Conservation (phyloP, 1,140 invertebrate species). For the Drosophila malerkotliana region DNA sequence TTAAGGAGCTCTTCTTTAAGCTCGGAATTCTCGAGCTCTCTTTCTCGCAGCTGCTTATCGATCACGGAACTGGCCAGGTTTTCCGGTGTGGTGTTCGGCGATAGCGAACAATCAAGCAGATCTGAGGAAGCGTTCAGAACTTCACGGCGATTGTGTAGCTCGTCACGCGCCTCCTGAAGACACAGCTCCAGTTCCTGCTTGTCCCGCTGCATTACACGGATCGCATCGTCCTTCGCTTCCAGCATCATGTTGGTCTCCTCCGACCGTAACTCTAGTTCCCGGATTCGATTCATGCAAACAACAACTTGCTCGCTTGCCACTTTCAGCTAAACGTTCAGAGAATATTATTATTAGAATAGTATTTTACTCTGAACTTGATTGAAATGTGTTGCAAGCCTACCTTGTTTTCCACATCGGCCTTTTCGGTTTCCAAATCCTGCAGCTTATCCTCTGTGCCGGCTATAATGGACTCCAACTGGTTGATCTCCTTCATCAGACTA, state of each 20-base stretch:
- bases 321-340: slow-evolving; percentile 35
- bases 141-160: slow-evolving; percentile 43
- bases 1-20: slow-evolving; percentile 38
- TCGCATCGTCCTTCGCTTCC: slow-evolving; percentile 18
- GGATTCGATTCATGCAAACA: slow-evolving; percentile 49
- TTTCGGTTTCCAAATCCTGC: slow-evolving; percentile 32
- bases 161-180: slow-evolving; percentile 63
- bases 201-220: slow-evolving; percentile 42
- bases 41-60: slow-evolving; percentile 76
- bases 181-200: slow-evolving; percentile 68
- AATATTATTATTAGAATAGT: background rate
- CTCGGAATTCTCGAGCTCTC: slow-evolving; percentile 68
- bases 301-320: slow-evolving; percentile 35
- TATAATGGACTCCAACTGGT: slow-evolving; percentile 38
- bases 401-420: slow-evolving; percentile 15
- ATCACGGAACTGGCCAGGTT: slow-evolving; percentile 71
- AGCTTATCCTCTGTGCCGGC: slow-evolving; percentile 43
- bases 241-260: slow-evolving; percentile 13
- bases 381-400: slow-evolving; percentile 24
- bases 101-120: slow-evolving; percentile 55
- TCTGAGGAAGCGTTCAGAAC: slow-evolving; percentile 64
- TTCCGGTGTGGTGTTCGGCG: slow-evolving; percentile 60
- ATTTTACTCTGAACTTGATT: background rate
- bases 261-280: slow-evolving; percentile 45
- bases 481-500: slow-evolving; percentile 52